phyloP scores from a whole-genome alignment of 2,888 invertebrate species.

The Microctonus brassicae region DNA sequence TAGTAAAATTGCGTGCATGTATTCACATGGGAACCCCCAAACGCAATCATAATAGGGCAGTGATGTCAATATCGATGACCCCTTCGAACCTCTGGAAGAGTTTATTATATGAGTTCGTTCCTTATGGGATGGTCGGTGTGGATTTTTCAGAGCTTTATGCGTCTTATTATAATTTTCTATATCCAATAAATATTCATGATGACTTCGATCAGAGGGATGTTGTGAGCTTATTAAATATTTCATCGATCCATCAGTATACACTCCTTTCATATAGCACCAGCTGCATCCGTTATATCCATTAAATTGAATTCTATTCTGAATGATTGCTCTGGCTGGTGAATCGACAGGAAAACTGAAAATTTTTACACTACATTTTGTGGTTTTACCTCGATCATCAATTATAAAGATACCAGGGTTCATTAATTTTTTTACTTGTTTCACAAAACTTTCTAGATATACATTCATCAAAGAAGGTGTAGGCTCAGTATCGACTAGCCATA shows the following conservation, averaged over 20 bases:
- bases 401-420: constrained; percentile 33
- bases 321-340: constrained; percentile 39
- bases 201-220: background rate
- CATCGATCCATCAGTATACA: background rate
- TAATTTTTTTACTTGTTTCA: constrained; percentile 25
- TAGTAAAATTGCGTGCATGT: constrained; percentile 38
- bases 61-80: background rate
- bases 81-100: background rate
- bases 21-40: constrained; percentile 40
- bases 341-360: constrained; percentile 39
- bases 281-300: constrained; percentile 43
- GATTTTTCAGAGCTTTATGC: background rate
- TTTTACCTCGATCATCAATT: constrained; percentile 9
- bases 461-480: constrained; percentile 40
- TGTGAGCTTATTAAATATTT: background rate
- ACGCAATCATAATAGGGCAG: constrained; percentile 30
- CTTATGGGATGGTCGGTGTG: too few species aligned
- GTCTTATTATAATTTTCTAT: background rate
- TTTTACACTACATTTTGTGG: constrained; percentile 32
- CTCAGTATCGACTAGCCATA: constrained; percentile 20
- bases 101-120: background rate
- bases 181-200: background rate
- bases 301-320: constrained; percentile 40
- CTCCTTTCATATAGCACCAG: constrained; percentile 40
- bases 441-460: constrained; percentile 35